Evolutionary conservation across 2,888 invertebrate species (phyloP).

Genomic region (Cephus pulcher): DNA sequence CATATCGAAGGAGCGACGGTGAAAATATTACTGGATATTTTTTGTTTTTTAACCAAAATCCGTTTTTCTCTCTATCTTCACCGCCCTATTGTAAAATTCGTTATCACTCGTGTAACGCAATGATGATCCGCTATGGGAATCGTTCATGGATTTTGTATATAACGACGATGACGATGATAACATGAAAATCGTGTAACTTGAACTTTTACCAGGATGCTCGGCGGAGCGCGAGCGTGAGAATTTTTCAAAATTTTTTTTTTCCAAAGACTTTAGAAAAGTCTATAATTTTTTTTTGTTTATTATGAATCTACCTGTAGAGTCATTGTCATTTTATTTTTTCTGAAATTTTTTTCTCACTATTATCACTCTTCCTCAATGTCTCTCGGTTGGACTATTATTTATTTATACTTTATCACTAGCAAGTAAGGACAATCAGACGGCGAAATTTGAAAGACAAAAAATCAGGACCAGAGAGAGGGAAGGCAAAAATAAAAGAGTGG

Average conservation of each 20-base stretch:
- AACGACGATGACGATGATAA: background rate
- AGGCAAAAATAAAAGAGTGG: background rate
- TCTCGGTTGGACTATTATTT: conserved; percentile 40
- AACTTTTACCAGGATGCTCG: background rate
- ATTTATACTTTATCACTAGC: conserved; percentile 34
- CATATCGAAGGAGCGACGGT: background rate
- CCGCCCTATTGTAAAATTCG: background rate
- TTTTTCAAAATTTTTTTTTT: background rate
- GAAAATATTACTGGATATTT: background rate
- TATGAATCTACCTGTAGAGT: background rate
- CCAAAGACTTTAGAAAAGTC: background rate
- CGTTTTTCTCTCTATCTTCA: background rate
- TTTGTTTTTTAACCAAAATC: background rate
- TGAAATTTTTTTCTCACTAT: background rate
- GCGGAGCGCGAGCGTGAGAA: background rate
- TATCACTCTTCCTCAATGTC: conserved; percentile 2
- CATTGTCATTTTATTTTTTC: background rate
- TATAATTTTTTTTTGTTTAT: background rate
- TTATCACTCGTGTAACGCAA: background rate
- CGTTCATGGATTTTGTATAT: conserved; percentile 2
- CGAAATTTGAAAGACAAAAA: background rate
- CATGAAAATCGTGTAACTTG: background rate
- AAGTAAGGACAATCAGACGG: conserved; percentile 20
- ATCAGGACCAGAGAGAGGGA: background rate
- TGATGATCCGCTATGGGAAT: background rate